A percentile compares a stretch with the other conserved stretches of the same genome.
These are phyloP conservation scores for Meandrina meandrites DNA, from an alignment of 92 coral and sea anemone species.

Conservation along the genomic window DNA sequence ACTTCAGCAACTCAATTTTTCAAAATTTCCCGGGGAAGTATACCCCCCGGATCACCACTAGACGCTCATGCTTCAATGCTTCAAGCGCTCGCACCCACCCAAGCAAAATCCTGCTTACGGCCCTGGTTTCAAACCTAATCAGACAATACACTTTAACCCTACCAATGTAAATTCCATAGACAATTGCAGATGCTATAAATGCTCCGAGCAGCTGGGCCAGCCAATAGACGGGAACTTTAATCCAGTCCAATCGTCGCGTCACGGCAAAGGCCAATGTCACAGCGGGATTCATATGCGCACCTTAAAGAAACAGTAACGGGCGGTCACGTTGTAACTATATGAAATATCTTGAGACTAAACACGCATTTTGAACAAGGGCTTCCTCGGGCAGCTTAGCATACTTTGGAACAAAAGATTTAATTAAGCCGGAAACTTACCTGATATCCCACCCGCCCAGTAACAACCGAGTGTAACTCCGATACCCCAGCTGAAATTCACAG, in stretches of 20 bases:
- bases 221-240: slow-evolving; percentile 65
- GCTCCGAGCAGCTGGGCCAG: slow-evolving; percentile 64
- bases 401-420: background rate
- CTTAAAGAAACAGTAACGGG: slow-evolving; percentile 17
- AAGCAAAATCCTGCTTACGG: too few species aligned
- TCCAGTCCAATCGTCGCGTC: slow-evolving; percentile 42
- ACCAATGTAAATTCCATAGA: slow-evolving; percentile 61
- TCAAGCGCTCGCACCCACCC: too few species aligned
- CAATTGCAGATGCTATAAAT: slow-evolving; percentile 55
- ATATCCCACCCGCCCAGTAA: slow-evolving; percentile 92
- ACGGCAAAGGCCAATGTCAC: slow-evolving; percentile 71
- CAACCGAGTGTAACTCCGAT: slow-evolving; percentile 88
- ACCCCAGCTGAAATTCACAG: slow-evolving; percentile 90
- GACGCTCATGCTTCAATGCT: too few species aligned
- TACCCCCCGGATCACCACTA: too few species aligned
- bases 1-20: too few species aligned
- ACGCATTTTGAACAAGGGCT: background rate
- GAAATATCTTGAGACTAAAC: background rate
- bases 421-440: slow-evolving; percentile 61
- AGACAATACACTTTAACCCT: background rate
- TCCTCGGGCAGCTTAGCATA: background rate
- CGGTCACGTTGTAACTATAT: too few species aligned
- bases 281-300: slow-evolving; percentile 96
- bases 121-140: too few species aligned
- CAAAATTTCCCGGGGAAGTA: too few species aligned